Conservation (phyloP, 2,888 invertebrate species). For the Catocala sponsa region DNA sequence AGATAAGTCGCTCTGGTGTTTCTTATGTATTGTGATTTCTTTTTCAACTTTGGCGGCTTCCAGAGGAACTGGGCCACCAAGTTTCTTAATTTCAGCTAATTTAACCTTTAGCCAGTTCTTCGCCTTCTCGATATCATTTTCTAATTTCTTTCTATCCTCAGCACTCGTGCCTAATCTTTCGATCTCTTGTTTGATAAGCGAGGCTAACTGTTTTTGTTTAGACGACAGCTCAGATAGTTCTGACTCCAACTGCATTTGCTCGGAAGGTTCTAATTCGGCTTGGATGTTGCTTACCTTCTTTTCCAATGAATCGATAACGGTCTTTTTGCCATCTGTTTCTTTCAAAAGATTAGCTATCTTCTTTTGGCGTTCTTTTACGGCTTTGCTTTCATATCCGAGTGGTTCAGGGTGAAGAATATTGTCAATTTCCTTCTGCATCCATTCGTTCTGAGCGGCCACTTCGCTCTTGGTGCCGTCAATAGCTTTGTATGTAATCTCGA, state of each 20-base stretch:
- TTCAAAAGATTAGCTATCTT: conserved; percentile 92
- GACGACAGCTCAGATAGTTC: conserved; percentile 91
- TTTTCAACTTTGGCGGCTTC: conserved; percentile 94
- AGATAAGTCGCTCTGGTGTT: conserved; percentile 92
- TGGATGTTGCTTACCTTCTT: conserved; percentile 95
- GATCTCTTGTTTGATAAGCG: conserved; percentile 92
- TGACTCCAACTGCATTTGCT: conserved; percentile 93
- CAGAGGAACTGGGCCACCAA: conserved; percentile 93
- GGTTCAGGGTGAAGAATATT: conserved; percentile 90
- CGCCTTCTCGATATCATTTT: conserved; percentile 93
- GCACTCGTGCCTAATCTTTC: conserved; percentile 91
- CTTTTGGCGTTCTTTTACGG: conserved; percentile 92
- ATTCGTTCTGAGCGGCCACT: conserved; percentile 93
- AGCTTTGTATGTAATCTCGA: conserved; percentile 94
- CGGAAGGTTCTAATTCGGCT: conserved; percentile 94
- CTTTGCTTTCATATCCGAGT: conserved; percentile 93
- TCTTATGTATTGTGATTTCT: conserved; percentile 92
- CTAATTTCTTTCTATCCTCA: conserved; percentile 92
- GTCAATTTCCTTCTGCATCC: conserved; percentile 92
- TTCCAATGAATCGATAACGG: conserved; percentile 93
- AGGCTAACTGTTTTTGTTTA: conserved; percentile 92
- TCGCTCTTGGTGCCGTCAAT: conserved; percentile 94
- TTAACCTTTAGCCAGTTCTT: conserved; percentile 94
- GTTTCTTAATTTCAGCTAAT: conserved; percentile 92
- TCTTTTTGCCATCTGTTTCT: conserved; percentile 95